Base-by-base conservation (phyloP, 2,888 invertebrate species). In the Blastobasis adustella region DNA sequence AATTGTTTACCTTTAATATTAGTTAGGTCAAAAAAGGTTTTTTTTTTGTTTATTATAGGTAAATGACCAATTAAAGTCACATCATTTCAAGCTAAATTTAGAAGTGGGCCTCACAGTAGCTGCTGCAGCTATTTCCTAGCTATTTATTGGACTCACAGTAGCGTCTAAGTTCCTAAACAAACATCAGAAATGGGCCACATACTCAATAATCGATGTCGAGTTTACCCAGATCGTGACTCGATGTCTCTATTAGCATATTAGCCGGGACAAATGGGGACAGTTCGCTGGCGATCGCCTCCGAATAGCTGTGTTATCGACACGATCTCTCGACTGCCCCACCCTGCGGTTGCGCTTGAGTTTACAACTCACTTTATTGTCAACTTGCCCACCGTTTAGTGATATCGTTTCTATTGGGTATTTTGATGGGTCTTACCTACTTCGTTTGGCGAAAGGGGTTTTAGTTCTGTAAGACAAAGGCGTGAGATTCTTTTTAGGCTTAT, bases 191-290 rank as follows among this genome's bases (percentile, higher is more conserved):
- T 52, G 60, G 60, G 9, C 9, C 10, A 45, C n/a, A 10, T n/a
- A 45, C 6, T 10, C 7, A 45, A 23, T 23, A 23, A 23, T 23
- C 23, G 23, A 23, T 23, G 23, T 23, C 23, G 23, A 23, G 10
- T 6, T 6, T 10, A 45, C 10, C 9, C n/a, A 60, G 56, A 58
- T 65, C 65, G 67, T 68, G 67, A 68, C 67, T 64, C 49, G 61
- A 61, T 56, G 57, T 59, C 57, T 56, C 54, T 65, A 79, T 79
- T 78, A 73, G 70, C 74, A 76, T 76, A 78, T 74, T 75, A 76
- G 71, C 66, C 63, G 60, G 55, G 63, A 69, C 68, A 66, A 76
- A 71, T 62, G 65, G 63, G 66, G 64, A 61, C 68, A 63, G 56
- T 63, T 23, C 56, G 58, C 58, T 55, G 59, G 54, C 61, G 60